Percentiles rank a stretch among this genome's conserved stretches.
Conservation (phyloP, 2,888 invertebrate genomes). For the Notocelia uddmanniana region DNA sequence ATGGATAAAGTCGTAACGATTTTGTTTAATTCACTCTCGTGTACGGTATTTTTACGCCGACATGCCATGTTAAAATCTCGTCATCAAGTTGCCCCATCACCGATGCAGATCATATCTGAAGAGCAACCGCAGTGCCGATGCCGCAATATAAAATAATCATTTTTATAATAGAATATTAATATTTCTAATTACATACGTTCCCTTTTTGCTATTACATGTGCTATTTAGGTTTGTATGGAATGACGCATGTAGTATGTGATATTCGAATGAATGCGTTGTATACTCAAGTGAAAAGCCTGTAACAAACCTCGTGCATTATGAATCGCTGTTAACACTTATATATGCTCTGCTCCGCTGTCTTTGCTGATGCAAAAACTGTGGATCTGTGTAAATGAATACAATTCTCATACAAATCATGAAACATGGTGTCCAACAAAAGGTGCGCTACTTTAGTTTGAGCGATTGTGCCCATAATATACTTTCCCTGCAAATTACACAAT, state of each 20-base stretch:
- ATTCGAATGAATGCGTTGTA: conserved; percentile 9
- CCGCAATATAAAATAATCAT: conserved; percentile 46
- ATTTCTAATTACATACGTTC: background rate
- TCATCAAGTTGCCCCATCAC: conserved; percentile 60
- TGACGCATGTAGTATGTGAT: conserved; percentile 41
- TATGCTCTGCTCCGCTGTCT: conserved; percentile 46
- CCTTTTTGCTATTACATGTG: conserved; percentile 9
- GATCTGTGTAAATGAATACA: conserved; percentile 55
- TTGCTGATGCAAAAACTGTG: conserved; percentile 53
- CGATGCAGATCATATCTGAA: conserved; percentile 54
- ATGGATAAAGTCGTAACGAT: conserved; percentile 55
- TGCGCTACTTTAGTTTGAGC: conserved; percentile 70
- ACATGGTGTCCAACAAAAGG: conserved; percentile 70
- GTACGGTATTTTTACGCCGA: conserved; percentile 61
- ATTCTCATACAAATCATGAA: conserved; percentile 64
- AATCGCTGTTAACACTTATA: conserved; percentile 11
- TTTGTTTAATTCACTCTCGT: conserved; percentile 55
- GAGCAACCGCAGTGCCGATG: conserved; percentile 38
- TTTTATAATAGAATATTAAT: background rate
- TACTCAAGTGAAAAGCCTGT: conserved; percentile 38
- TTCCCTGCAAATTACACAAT: conserved; percentile 70
- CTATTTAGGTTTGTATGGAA: conserved; percentile 21
- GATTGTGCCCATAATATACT: conserved; percentile 63
- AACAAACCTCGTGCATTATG: conserved; percentile 28
- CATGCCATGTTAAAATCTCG: conserved; percentile 66